These are phyloP conservation scores for Podarcis lilfordi DNA, from an alignment of 2,797 vertebrate genomes.

Conservation along the genomic window DNA sequence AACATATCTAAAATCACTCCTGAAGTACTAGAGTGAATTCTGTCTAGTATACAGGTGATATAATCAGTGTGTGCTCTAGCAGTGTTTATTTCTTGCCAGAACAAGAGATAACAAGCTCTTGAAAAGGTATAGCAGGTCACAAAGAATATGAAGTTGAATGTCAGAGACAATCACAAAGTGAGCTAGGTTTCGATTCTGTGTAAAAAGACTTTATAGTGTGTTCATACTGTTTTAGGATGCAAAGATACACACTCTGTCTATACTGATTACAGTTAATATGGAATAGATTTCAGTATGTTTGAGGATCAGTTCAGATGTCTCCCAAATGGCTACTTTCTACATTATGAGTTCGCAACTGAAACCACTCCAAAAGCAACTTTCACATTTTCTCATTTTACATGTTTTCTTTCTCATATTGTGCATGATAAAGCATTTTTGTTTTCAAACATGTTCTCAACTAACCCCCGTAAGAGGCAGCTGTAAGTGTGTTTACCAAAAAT, in stretches of 20 bases:
- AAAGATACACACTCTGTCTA: neutral
- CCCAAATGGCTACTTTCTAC: neutral
- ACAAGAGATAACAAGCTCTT: constrained; percentile 3
- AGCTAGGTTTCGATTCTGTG: neutral
- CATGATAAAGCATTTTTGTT: neutral
- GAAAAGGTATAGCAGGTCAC: constrained; percentile 5
- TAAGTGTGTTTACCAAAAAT: no score
- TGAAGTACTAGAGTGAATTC: constrained; percentile 7
- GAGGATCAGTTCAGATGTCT: neutral
- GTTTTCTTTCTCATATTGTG: neutral
- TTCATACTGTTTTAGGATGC: neutral
- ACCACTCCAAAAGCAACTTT: neutral
- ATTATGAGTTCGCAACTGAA: neutral
- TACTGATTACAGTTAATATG: neutral
- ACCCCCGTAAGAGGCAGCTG: neutral
- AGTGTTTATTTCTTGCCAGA: neutral
- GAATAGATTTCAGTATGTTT: neutral
- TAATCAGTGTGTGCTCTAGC: neutral
- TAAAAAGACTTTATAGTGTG: neutral
- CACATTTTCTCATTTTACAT: neutral
- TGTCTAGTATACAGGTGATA: neutral
- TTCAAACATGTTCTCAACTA: neutral
- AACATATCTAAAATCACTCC: constrained; percentile 47
- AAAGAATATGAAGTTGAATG: constrained; percentile 11
- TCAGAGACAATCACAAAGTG: constrained; percentile 2